Conservation (phyloP, 2,888 invertebrate species). For the Diaperis boleti region DNA sequence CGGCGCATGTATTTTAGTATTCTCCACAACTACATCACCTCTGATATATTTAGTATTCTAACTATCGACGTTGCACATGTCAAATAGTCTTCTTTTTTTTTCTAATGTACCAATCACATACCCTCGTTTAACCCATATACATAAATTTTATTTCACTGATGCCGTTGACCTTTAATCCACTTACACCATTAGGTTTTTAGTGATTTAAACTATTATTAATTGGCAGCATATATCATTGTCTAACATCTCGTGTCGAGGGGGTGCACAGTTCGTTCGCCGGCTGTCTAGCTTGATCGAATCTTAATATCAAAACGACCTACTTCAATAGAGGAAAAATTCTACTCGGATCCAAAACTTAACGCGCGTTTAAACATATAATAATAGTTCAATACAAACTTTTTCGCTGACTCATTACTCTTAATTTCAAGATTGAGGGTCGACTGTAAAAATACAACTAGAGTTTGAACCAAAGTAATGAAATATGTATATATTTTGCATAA, state of each 20-base stretch:
- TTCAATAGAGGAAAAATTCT: slow-evolving; percentile 13
- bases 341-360: background rate
- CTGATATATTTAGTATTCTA: slow-evolving; percentile 53
- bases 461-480: too few relatives aligned
- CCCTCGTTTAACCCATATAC: slow-evolving; percentile 48
- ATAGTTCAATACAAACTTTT: background rate
- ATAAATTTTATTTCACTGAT: slow-evolving; percentile 48
- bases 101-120: slow-evolving; percentile 46
- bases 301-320: slow-evolving; percentile 29
- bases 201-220: slow-evolving; percentile 38
- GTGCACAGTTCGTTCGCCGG: background rate
- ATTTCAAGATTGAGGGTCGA: background rate
- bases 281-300: slow-evolving; percentile 18
- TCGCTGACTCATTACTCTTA: slow-evolving; percentile 18
- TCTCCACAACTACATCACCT: slow-evolving; percentile 61
- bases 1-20: slow-evolving; percentile 76
- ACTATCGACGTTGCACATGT: slow-evolving; percentile 49
- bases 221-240: slow-evolving; percentile 5
- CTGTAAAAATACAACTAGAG: background rate
- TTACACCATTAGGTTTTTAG: slow-evolving; percentile 42
- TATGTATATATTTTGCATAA: too few relatives aligned
- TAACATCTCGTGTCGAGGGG: background rate
- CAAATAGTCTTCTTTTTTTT: slow-evolving; percentile 48
- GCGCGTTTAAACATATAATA: background rate
- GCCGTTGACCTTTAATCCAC: slow-evolving; percentile 47